Evolutionary conservation across 1,140 invertebrate species (phyloP), one percentile per base, ranked within the genome.

Genomic region (Physella acuta): DNA sequence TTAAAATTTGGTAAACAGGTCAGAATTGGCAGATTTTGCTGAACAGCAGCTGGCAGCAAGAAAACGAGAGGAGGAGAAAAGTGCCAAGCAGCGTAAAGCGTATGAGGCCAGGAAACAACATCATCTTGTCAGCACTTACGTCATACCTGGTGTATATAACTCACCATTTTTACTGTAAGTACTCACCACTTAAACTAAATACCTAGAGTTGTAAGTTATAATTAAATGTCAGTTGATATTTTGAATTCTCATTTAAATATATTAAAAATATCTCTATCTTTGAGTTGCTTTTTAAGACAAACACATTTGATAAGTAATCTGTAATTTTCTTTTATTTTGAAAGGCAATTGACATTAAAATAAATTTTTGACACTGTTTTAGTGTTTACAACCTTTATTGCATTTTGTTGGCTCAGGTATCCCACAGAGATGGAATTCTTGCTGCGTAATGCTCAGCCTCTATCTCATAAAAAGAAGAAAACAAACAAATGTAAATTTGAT

Each of bases 101-200:
- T 69, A 70, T 26, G 75, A 76, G 61, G 82, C 83, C 26, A 72
- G 80, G 39, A 82, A 81, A 71, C 79, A 81, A 64, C 85, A 86
- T 64, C 79, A 84, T 69, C 76, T 86, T 4, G 71, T 85, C 51
- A 85, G 83, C 67, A 86, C 85, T 34, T 73, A 79, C 68, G 81
- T 81, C 44, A 79, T 83, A 26, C 84, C 85, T 34, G 82, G 84
- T 1, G 76, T 86, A 34, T 86, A 81, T 71, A 85, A 85, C 71
- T 84, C 82, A 20, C 84, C 84, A 34, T 86, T 80, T 72, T 71
- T 77, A 58, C 79, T 77, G 82, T 85, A 75, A 75, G 79, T 80
- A 49, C 20, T 63, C 44, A 39, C 8, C 53, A 55, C n/a, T n/a
- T n/a, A n/a, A n/a, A n/a, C n/a, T n/a, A 49, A 14, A 49, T 49